Evolutionary conservation across 2,888 invertebrate species (phyloP).

Genomic region (Drosophila eohydei): DNA sequence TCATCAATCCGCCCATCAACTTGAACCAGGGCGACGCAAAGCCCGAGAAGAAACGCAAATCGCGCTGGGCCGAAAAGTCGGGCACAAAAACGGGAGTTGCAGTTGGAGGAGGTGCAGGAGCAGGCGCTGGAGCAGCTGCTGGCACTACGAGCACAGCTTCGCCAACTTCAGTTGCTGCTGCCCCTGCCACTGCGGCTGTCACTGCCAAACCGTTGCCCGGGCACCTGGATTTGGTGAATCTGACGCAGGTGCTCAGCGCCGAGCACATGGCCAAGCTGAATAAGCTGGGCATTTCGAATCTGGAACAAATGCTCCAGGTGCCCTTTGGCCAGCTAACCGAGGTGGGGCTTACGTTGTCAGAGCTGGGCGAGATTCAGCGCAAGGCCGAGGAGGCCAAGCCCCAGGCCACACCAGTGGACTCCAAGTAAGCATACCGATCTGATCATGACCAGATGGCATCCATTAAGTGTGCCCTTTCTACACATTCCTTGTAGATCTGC

Average conservation of each 20-base stretch:
- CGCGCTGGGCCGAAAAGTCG: conserved; percentile 82
- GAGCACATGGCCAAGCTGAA: conserved; percentile 87
- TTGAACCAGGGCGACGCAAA: conserved; percentile 38
- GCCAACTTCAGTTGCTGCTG: too few relatives aligned
- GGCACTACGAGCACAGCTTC: too few relatives aligned
- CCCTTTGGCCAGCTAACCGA: conserved; percentile 87
- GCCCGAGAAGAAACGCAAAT: conserved; percentile 82
- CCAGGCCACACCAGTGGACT: background rate
- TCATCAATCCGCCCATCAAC: conserved; percentile 81
- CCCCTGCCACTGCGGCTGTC: background rate
- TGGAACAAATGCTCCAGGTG: conserved; percentile 87
- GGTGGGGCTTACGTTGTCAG: conserved; percentile 87
- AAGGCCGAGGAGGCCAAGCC: conserved; percentile 85
- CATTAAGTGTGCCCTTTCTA: background rate
- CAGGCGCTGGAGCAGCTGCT: background rate
- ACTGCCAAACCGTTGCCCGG: conserved; percentile 69
- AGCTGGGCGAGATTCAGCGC: conserved; percentile 88
- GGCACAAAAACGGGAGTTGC: conserved; percentile 20
- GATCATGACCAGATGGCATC: background rate
- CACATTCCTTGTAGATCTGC: conserved; percentile 25
- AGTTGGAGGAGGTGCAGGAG: background rate
- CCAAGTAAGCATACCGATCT: background rate
- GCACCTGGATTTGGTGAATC: conserved; percentile 87
- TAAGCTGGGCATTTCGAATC: conserved; percentile 87
- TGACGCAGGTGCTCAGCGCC: conserved; percentile 86